Percentiles rank a stretch among this genome's conserved stretches.
Evolutionary conservation across 2,113 vertebrate genomes (phyloP).

Genomic region (Microtus ochrogaster): DNA sequence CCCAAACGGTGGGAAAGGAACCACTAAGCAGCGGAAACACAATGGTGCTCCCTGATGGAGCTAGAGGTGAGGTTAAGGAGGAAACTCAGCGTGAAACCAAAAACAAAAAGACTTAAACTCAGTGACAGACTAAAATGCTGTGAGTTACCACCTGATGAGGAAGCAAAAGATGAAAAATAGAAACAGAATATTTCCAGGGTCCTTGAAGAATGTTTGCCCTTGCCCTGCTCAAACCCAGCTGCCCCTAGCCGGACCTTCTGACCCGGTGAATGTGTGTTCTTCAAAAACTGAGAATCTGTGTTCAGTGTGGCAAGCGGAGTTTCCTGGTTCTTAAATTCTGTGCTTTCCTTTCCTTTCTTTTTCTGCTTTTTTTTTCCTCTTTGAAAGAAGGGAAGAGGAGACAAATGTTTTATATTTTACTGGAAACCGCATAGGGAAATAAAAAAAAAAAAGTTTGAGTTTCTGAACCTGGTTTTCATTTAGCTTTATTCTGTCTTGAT

Average conservation of each 20-base stretch:
- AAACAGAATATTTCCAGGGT: not conserved
- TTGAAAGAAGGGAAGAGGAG: not conserved
- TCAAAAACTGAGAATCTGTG: not conserved
- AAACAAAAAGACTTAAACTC: not conserved
- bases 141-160: not conserved
- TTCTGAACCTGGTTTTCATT: not conserved
- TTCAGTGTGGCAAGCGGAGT: not conserved
- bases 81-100: not conserved
- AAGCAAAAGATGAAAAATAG: not conserved
- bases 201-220: not conserved
- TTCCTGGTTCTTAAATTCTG: not conserved
- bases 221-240: not conserved
- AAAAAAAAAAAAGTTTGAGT: slow-evolving; percentile 5
- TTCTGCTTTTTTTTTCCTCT: slow-evolving; percentile 40
- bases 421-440: not conserved
- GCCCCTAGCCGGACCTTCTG: not conserved
- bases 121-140: not conserved
- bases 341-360: not conserved
- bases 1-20: not conserved
- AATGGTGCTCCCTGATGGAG: not conserved
- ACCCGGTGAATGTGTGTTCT: not conserved
- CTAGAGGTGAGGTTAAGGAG: not conserved
- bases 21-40: not conserved
- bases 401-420: not conserved
- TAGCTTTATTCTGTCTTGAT: not conserved